A percentile compares a stretch with the other conserved stretches of the same genome.
phyloP scores from a whole-genome alignment of 1,140 invertebrate genomes.

The Microplitis mediator region DNA sequence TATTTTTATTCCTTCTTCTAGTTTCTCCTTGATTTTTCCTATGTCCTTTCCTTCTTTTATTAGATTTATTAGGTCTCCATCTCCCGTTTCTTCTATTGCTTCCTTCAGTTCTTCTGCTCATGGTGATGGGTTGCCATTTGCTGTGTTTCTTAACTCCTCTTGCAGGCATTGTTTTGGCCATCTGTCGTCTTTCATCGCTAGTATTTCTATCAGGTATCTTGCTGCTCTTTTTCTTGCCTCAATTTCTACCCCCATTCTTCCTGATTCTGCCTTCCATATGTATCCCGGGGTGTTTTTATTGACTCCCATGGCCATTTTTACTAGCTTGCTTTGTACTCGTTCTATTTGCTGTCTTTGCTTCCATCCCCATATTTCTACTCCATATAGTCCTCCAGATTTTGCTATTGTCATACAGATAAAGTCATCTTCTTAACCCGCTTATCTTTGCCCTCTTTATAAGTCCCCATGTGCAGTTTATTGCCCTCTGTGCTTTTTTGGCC shows the following conservation, averaged over 20 bases:
- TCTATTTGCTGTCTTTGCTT: background rate
- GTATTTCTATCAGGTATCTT: constrained; percentile 5
- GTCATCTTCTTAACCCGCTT: background rate
- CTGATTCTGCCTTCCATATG: constrained; percentile 4
- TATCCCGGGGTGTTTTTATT: background rate
- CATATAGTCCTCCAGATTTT: background rate
- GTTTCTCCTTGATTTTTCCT: too few relatives aligned
- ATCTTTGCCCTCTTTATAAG: background rate
- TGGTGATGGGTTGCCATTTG: too few relatives aligned
- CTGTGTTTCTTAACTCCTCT: too few relatives aligned
- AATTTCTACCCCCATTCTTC: background rate
- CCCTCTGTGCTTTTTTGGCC: too few relatives aligned
- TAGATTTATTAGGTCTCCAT: too few relatives aligned
- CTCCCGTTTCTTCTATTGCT: too few relatives aligned
- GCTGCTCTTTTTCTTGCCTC: constrained; percentile 14
- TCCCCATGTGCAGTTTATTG: too few relatives aligned
- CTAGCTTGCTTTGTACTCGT: background rate
- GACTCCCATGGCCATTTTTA: constrained; percentile 14
- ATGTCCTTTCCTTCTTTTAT: too few relatives aligned
- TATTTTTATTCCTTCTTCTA: too few relatives aligned
- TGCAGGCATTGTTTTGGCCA: constrained; percentile 1
- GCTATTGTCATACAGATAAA: background rate
- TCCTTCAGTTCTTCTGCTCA: too few relatives aligned
- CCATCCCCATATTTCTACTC: background rate
- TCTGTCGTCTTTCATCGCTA: constrained; percentile 1